phyloP scores from a whole-genome alignment of 2,113 vertebrate species.

The Burhinus bistriatus region DNA sequence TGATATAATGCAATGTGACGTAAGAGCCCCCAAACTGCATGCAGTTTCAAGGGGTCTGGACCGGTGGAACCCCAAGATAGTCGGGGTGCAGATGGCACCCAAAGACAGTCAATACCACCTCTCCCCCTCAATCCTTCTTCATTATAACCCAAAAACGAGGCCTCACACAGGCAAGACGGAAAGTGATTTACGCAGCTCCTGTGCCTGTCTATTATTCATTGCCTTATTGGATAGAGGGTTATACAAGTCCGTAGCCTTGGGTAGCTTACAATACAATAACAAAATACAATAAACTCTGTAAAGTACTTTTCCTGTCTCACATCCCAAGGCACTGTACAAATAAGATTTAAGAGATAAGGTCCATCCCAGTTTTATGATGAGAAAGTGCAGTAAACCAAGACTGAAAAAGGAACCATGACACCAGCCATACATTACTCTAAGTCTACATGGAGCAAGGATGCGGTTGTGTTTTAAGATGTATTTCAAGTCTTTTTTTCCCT shows the following conservation, averaged over 20 bases:
- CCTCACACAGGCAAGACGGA: rapidly evolving
- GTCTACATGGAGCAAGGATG: not conserved
- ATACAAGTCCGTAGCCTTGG: not conserved
- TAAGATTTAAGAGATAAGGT: slow-evolving; percentile 19
- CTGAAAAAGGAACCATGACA: not conserved
- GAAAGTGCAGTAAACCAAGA: not conserved
- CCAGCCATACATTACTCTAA: not conserved
- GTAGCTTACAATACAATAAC: not conserved
- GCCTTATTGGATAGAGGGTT: not conserved
- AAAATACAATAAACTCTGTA: slow-evolving; percentile 12
- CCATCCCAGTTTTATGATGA: slow-evolving; percentile 1
- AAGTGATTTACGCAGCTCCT: not conserved
- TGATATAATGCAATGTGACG: not conserved
- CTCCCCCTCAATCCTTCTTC: too few relatives aligned
- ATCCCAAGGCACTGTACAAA: not conserved
- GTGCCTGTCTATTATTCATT: not conserved
- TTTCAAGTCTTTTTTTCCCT: rapidly evolving
- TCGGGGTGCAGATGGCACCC: not conserved
- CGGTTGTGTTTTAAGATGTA: not conserved
- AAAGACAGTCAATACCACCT: not conserved
- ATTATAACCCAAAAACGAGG: rapidly evolving
- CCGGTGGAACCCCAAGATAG: rapidly evolving
- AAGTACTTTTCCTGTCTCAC: not conserved
- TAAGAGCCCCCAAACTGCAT: rapidly evolving
- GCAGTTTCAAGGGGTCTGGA: rapidly evolving